Evolutionary conservation across 2,797 vertebrate species (phyloP).

Genomic region (Rhincodon typus): DNA sequence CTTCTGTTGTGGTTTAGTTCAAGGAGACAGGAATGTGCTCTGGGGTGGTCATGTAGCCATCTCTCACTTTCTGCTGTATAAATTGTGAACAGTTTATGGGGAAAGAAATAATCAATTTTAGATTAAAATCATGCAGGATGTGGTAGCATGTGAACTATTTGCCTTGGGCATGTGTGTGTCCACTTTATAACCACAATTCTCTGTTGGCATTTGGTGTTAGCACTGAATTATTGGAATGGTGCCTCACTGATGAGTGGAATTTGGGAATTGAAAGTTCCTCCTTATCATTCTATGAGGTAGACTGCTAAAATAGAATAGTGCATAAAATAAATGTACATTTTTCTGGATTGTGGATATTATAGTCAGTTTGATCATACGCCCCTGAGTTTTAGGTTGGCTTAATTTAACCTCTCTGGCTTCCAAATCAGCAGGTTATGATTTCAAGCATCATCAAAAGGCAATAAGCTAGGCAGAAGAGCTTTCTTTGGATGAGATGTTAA

Average conservation of each 20-base stretch:
- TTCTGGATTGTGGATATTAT: not conserved
- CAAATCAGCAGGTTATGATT: not conserved
- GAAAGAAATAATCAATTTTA: slow-evolving; percentile 4
- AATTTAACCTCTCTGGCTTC: not conserved
- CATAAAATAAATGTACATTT: not conserved
- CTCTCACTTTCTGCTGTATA: slow-evolving; percentile 12
- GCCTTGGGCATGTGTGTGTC: not conserved
- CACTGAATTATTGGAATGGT: not conserved
- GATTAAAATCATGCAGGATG: slow-evolving; percentile 25
- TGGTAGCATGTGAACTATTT: not conserved
- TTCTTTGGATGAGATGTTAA: not conserved
- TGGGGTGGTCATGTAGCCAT: not conserved
- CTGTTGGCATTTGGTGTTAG: not conserved
- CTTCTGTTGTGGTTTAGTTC: not conserved
- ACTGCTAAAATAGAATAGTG: not conserved
- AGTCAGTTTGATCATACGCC: not conserved
- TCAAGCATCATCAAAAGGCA: not conserved
- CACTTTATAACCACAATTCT: not conserved
- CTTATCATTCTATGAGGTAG: not conserved
- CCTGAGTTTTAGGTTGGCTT: not conserved
- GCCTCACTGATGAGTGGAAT: not conserved
- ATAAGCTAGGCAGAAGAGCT: not conserved
- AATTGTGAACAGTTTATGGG: not conserved
- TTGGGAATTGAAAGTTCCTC: not conserved
- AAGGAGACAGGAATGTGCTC: slow-evolving; percentile 18